Conservation (phyloP, 2,888 invertebrate species). For the Glaucopsyche alexis region DNA sequence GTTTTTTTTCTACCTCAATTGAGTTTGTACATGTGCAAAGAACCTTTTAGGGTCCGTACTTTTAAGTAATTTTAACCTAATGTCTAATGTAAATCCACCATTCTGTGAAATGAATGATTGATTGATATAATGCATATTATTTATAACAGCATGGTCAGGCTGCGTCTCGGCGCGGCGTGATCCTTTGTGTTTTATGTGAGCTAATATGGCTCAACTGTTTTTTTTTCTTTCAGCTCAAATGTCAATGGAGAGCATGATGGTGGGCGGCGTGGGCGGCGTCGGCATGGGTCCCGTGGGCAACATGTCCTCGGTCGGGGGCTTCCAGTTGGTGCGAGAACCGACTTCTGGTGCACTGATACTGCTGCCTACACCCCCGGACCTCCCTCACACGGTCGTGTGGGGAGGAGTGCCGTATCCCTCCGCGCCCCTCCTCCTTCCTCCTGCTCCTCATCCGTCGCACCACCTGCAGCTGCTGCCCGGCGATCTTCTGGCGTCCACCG, state of each 20-base stretch:
- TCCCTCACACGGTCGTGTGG: conserved; percentile 88
- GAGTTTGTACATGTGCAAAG: not conserved
- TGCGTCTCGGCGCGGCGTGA: too few relatives aligned
- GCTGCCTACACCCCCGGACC: conserved; percentile 85
- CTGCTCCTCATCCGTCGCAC: conserved; percentile 80
- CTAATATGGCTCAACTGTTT: not conserved
- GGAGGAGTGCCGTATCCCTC: conserved; percentile 81
- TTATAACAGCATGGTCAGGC: too few relatives aligned
- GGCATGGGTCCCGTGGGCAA: conserved; percentile 83
- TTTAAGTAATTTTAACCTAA: too few relatives aligned
- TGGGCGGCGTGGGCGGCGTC: conserved; percentile 82
- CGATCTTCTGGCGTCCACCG: conserved; percentile 82
- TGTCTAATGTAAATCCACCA: too few relatives aligned
- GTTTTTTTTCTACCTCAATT: not conserved
- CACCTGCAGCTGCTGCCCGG: conserved; percentile 84
- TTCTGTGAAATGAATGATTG: too few relatives aligned
- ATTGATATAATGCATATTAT: too few relatives aligned
- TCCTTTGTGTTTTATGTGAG: too few relatives aligned
- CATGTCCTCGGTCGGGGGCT: conserved; percentile 86
- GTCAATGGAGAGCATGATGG: conserved; percentile 87
- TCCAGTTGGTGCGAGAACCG: conserved; percentile 92
- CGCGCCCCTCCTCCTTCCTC: conserved; percentile 64
- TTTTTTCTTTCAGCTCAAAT: conserved; percentile 80
- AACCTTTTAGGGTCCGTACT: not conserved
- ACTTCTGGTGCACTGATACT: conserved; percentile 90